These are phyloP conservation scores for Euura lappo DNA, from an alignment of 1,140 invertebrate species.

Conservation along the genomic window DNA sequence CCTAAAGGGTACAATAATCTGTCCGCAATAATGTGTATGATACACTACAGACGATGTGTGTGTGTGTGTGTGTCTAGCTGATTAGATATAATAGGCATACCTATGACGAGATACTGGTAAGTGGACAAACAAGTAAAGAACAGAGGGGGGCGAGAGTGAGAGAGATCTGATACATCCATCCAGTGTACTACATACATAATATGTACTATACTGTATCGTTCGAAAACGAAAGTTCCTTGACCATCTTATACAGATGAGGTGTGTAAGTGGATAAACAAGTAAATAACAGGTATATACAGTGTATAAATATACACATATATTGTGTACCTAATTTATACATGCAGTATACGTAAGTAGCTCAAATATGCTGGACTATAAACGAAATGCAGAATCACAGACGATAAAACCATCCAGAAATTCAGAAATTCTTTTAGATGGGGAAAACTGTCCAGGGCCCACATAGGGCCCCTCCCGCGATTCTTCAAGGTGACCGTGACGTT, in stretches of 20 bases:
- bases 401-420: no score
- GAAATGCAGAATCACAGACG: no score
- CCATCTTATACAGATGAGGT: not conserved
- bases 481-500: no score
- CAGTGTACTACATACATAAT: not conserved
- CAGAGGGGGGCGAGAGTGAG: not conserved
- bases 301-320: not conserved
- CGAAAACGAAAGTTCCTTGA: slow-evolving; percentile 5
- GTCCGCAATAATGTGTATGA: no score
- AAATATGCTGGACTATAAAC: no score
- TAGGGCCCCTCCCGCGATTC: no score
- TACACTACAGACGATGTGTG: not conserved
- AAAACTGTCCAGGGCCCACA: no score
- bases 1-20: no score
- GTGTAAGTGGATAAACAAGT: not conserved
- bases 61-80: not conserved
- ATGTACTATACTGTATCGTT: not conserved
- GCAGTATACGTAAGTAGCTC: not conserved
- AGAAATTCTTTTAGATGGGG: no score
- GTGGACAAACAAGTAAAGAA: not conserved
- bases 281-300: not conserved
- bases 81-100: not conserved
- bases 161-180: not conserved
- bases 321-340: not conserved
- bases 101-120: not conserved